phyloP scores from a whole-genome alignment of 2,888 invertebrate genomes.

The Lepidochitona cinerea region DNA sequence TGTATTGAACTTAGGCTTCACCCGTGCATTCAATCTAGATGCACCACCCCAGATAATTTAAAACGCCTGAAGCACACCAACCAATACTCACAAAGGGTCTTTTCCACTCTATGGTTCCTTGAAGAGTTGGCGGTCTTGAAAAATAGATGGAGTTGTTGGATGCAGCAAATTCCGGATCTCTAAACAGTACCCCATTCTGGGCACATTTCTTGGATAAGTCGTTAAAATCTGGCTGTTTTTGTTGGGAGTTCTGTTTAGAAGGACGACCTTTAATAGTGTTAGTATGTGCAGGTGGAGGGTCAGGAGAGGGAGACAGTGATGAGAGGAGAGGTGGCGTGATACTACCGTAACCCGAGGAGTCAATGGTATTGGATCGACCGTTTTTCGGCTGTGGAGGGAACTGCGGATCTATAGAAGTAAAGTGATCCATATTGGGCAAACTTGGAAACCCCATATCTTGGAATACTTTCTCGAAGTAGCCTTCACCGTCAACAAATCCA shows the following conservation, averaged over 20 bases:
- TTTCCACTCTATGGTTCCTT: background rate
- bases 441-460: background rate
- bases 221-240: background rate
- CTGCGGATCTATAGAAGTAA: background rate
- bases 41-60: too few species aligned
- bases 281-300: background rate
- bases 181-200: background rate
- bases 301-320: background rate
- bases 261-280: background rate
- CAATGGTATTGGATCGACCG: background rate
- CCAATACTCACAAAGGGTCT: background rate
- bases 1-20: too few species aligned
- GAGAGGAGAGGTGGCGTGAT: background rate
- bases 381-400: background rate
- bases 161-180: background rate
- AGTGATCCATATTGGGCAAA: background rate
- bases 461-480: background rate
- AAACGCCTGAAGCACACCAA: too few species aligned
- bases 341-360: background rate
- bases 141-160: background rate
- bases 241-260: background rate
- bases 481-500: background rate
- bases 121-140: background rate
- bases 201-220: background rate
- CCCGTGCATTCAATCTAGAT: too few species aligned